These are phyloP conservation scores for Microplitis deprimator DNA, from an alignment of 2,888 invertebrate genomes.

Conservation along the genomic window DNA sequence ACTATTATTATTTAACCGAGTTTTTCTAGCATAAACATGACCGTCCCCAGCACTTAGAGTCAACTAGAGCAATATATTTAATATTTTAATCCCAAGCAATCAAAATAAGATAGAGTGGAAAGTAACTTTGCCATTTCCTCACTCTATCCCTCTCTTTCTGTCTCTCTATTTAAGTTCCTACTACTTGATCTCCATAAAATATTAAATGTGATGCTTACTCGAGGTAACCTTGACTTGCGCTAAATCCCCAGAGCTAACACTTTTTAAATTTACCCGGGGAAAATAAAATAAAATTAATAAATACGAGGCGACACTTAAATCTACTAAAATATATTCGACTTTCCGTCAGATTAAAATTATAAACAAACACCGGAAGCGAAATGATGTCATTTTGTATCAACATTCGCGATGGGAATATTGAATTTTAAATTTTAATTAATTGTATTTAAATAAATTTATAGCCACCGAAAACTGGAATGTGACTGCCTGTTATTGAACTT, in stretches of 20 bases:
- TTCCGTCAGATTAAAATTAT: neutral
- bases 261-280: neutral
- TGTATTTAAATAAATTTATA: neutral
- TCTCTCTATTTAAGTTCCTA: neutral
- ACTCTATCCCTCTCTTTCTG: neutral
- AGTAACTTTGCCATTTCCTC: neutral
- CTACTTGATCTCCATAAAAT: neutral
- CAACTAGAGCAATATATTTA: neutral
- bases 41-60: too few relatives aligned
- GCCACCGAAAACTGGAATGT: too few relatives aligned
- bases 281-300: neutral
- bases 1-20: conserved; percentile 6
- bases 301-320: neutral
- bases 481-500: too few relatives aligned
- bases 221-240: neutral
- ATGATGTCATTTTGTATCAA: neutral
- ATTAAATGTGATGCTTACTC: neutral
- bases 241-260: neutral
- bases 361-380: neutral
- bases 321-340: neutral
- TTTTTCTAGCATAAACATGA: neutral
- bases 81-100: conserved; percentile 19
- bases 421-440: neutral
- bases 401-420: neutral
- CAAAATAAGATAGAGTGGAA: neutral